A percentile compares a stretch with the other conserved stretches of the same genome.
Conservation (phyloP, 2,888 invertebrate species). For the Leucozona laternaria region DNA sequence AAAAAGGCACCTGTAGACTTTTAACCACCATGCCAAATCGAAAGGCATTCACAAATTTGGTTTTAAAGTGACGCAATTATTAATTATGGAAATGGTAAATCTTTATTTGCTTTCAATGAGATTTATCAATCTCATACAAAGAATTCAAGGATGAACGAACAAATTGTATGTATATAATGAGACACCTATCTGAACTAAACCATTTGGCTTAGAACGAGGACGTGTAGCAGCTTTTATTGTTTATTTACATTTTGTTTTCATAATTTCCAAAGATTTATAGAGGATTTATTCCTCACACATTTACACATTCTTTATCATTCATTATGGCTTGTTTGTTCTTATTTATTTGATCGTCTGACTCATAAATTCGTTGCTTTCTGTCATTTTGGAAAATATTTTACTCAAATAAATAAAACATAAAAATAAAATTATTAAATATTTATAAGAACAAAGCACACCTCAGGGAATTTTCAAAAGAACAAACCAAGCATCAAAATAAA, state of each 20-base stretch:
- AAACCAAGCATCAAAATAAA: slow-evolving; percentile 9
- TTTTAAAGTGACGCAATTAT: not conserved
- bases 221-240: slow-evolving; percentile 37
- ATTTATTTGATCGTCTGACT: slow-evolving; percentile 45
- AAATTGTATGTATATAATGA: slow-evolving; percentile 25
- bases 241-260: slow-evolving; percentile 64
- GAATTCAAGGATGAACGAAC: slow-evolving; percentile 7
- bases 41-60: not conserved
- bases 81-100: not conserved
- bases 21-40: not conserved
- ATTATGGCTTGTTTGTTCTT: slow-evolving; percentile 28
- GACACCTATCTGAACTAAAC: slow-evolving; percentile 42
- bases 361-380: slow-evolving; percentile 47
- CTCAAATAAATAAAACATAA: slow-evolving; percentile 36
- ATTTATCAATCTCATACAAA: not conserved
- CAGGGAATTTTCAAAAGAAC: not conserved
- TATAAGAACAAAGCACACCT: not conserved
- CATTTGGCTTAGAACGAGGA: slow-evolving; percentile 21
- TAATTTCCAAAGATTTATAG: slow-evolving; percentile 57
- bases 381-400: slow-evolving; percentile 42
- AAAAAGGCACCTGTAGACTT: not conserved
- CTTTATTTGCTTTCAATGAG: not conserved
- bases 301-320: slow-evolving; percentile 13
- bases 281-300: slow-evolving; percentile 41
- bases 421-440: slow-evolving; percentile 11